Evolutionary conservation across 2,888 invertebrate genomes (phyloP).

Genomic region (Thumatha senex): DNA sequence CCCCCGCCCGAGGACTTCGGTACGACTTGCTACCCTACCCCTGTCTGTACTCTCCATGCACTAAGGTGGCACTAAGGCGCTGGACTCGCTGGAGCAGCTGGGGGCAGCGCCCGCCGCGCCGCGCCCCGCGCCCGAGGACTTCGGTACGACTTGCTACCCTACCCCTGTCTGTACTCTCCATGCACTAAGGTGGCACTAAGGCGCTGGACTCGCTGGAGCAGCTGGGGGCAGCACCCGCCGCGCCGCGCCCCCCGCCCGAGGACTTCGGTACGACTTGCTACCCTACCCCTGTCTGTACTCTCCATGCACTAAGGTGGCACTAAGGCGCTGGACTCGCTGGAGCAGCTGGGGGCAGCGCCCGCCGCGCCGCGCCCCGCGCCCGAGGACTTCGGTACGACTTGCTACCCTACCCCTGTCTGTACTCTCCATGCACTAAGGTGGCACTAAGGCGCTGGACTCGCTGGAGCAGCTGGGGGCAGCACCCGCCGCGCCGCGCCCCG

Average conservation of each 20-base stretch:
- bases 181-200: too few species aligned
- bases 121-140: slow-evolving; percentile 49
- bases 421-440: too few species aligned
- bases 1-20: slow-evolving; percentile 59
- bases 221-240: slow-evolving; percentile 9
- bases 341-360: slow-evolving; percentile 36
- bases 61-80: too few species aligned
- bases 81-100: slow-evolving; percentile 80
- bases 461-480: slow-evolving; percentile 55
- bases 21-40: too few species aligned
- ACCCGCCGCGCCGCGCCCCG: background rate
- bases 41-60: too few species aligned
- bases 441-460: slow-evolving; percentile 85
- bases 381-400: slow-evolving; percentile 58
- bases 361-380: slow-evolving; percentile 23
- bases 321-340: slow-evolving; percentile 84
- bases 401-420: too few species aligned
- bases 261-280: slow-evolving; percentile 57
- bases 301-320: too few species aligned
- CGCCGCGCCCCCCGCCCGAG: slow-evolving; percentile 35
- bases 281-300: too few species aligned
- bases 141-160: slow-evolving; percentile 51
- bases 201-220: slow-evolving; percentile 84
- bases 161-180: too few species aligned
- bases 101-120: background rate